Base-by-base conservation (phyloP, 2,113 vertebrate genomes). In the Etheostoma cragini region DNA sequence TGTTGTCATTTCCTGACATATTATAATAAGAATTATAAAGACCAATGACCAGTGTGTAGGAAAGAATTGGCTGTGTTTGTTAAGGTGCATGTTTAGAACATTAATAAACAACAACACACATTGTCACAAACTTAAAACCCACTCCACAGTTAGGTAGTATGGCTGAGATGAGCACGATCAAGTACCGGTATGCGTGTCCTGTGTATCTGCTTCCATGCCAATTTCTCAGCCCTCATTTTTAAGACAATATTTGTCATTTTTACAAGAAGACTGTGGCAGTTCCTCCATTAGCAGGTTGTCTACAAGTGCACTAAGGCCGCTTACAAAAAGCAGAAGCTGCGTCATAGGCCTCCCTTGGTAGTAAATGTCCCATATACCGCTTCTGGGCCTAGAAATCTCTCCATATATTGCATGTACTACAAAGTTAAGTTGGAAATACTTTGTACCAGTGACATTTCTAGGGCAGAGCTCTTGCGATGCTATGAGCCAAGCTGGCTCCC, bases 371-470 rank as follows among this genome's bases (percentile, higher is more conserved):
- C 85, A 90, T 64, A 89, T 89, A 85, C 69, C 19, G 13, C 63
- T 64, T 80, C 79, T 42, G 33, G 52, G 52, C 62, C 63, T 72
- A 19, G 86, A 68, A 85, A 75, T 22, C 69, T 82, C 68, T 72
- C 47, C 60, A 63, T 88, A 87, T 69, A 76, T 66, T 42, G 76
- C 57, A 78, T 64, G 56, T 21, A 63, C 72, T 63, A 22, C 21
- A 21, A 64, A 26, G 64, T 64, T 49, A 49, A 45, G 61, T 70
- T 82, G 42, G 58, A 91, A 82, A 89, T 76, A 75, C 75, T 82
- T 74, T 87, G 77, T 78, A 84, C 71, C 72, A 5, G 26, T 89
- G 91, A 90, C 93, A 88, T 85, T 89, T 92, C 76, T 91, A 82
- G 92, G 90, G 71, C 90, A 89, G 46, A 67, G 79, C 87, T 83